Percentiles rank a stretch among this genome's conserved stretches.
Evolutionary conservation across 2,113 vertebrate genomes (phyloP).

Genomic region (chimpanzee (Pan troglodytes)): NHGRI_mPanTro3-v2.1_pri NC_072398.2:32092001-32092500

Average conservation of each 20-base stretch:
- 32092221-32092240: conserved; percentile 64
- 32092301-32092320: conserved; percentile 9
- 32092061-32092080: conserved; percentile 73
- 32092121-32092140: conserved; percentile 63
- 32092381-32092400: conserved; percentile 22
- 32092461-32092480: no score
- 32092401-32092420: background rate
- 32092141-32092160: conserved; percentile 60
- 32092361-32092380: conserved; percentile 31
- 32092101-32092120: conserved; percentile 77
- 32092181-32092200: conserved; percentile 50
- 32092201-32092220: conserved; percentile 65
- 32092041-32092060: background rate
- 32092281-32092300: conserved; percentile 70
- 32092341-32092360: conserved; percentile 38
- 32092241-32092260: conserved; percentile 68
- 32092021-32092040: conserved; percentile 24
- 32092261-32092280: conserved; percentile 60
- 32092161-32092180: conserved; percentile 60
- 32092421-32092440: no score
- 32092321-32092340: conserved; percentile 61
- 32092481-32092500: no score
- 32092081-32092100: conserved; percentile 67
- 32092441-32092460: no score
- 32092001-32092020: conserved; percentile 78